phyloP scores from a whole-genome alignment of 2,888 invertebrate genomes.

The Lasioglossum morio region DNA sequence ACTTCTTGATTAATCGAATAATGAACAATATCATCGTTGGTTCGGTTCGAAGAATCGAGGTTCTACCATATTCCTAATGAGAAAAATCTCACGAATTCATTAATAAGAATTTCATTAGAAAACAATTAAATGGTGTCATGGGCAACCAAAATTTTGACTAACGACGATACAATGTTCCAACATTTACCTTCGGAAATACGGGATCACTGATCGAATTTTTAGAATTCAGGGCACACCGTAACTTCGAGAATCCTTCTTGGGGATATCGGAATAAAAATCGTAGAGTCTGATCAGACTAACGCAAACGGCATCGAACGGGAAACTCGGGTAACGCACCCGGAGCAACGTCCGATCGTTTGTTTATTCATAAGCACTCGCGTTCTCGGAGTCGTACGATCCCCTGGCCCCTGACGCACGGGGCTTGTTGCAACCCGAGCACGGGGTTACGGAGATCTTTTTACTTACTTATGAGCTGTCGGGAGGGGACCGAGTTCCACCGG shows the following conservation, averaged over 20 bases:
- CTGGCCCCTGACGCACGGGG: slow-evolving; percentile 15
- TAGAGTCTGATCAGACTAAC: background rate
- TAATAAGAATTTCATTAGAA: too few species aligned
- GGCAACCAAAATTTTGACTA: too few species aligned
- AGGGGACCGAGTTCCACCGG: background rate
- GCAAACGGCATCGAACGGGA: slow-evolving; percentile 16
- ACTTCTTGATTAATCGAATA: too few species aligned
- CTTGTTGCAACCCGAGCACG: background rate
- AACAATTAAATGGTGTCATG: too few species aligned
- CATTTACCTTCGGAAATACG: too few species aligned
- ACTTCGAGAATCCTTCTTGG: background rate
- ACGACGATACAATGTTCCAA: too few species aligned
- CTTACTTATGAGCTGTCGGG: slow-evolving; percentile 24
- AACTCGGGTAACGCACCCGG: background rate
- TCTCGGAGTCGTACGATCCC: slow-evolving; percentile 3
- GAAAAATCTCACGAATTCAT: too few species aligned
- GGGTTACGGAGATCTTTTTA: slow-evolving; percentile 28
- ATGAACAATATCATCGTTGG: too few species aligned
- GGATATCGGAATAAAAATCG: background rate
- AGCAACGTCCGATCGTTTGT: slow-evolving; percentile 14
- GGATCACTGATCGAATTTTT: background rate
- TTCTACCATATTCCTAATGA: background rate
- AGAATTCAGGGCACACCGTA: background rate
- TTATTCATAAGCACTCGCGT: slow-evolving; percentile 48
- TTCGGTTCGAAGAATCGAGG: too few species aligned